Evolutionary conservation across 2,113 vertebrate genomes (phyloP).

Genomic region (Calypte anna): DNA sequence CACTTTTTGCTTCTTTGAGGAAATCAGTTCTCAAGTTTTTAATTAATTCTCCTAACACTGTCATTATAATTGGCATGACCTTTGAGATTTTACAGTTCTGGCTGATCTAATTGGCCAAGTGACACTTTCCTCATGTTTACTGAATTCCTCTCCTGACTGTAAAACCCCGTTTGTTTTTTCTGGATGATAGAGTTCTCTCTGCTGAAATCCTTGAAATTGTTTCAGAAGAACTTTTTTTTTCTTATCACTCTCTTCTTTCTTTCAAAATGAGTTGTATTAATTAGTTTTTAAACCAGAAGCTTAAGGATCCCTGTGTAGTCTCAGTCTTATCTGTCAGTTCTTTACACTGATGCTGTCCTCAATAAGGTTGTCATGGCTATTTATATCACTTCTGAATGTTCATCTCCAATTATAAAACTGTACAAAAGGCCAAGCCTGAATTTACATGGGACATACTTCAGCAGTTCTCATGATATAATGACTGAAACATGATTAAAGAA

Average conservation of each 20-base stretch:
- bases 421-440: constrained; percentile 34
- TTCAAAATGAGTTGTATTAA: constrained; percentile 40
- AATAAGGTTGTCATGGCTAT: constrained; percentile 26
- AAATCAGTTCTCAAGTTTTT: constrained; percentile 8
- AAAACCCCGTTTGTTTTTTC: constrained; percentile 25
- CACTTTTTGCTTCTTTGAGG: neutral
- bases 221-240: constrained; percentile 8
- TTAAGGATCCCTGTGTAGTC: constrained; percentile 25
- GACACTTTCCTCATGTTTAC: constrained; percentile 26
- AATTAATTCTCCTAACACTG: neutral
- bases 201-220: neutral
- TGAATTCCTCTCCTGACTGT: constrained; percentile 19
- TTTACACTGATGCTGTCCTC: constrained; percentile 15
- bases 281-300: constrained; percentile 41
- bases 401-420: constrained; percentile 52
- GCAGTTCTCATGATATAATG: neutral
- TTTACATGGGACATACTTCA: neutral
- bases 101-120: constrained; percentile 12
- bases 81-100: constrained; percentile 30
- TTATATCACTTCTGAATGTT: constrained; percentile 29
- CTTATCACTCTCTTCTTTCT: constrained; percentile 17
- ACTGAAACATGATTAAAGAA: constrained; percentile 20
- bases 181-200: neutral
- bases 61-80: neutral
- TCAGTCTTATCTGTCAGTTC: constrained; percentile 27